Evolutionary conservation across 2,888 invertebrate genomes (phyloP).

Genomic region (Dasysyrphus tricinctus): DNA sequence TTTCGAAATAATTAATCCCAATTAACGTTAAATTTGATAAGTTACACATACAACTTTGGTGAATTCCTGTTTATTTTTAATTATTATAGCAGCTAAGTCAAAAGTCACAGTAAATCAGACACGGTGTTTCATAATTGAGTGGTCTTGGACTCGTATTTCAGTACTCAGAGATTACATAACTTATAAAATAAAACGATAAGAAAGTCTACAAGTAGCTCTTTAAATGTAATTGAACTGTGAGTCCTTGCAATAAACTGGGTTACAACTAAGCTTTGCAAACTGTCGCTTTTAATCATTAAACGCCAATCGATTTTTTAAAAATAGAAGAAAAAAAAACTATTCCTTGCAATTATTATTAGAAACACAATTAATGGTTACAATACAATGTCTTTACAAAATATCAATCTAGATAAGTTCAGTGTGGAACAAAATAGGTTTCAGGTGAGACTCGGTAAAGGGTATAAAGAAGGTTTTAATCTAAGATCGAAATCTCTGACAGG

Average conservation of each 20-base stretch:
- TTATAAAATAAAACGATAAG: background rate
- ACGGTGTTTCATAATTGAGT: background rate
- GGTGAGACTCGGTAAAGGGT: too few species aligned
- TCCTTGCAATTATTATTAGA: background rate
- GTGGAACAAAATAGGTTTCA: too few species aligned
- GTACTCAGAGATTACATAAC: background rate
- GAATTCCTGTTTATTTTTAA: background rate
- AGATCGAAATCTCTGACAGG: too few species aligned
- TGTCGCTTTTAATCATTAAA: background rate
- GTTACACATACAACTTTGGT: too few species aligned
- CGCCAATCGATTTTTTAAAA: background rate
- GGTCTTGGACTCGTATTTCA: background rate
- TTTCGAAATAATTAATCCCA: too few species aligned
- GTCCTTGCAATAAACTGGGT: slow-evolving; percentile 9
- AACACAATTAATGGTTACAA: too few species aligned
- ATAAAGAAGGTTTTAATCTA: too few species aligned
- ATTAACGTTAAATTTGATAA: too few species aligned
- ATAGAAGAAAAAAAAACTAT: background rate
- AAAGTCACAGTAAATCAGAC: background rate
- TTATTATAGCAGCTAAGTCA: background rate
- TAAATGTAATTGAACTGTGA: background rate
- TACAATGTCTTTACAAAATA: too few species aligned
- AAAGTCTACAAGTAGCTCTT: background rate
- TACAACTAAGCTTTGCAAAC: slow-evolving; percentile 14
- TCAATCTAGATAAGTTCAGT: too few species aligned